These are phyloP conservation scores for Clarias macrocephalus DNA, from an alignment of 2,113 vertebrate species.

Conservation along the genomic window DNA sequence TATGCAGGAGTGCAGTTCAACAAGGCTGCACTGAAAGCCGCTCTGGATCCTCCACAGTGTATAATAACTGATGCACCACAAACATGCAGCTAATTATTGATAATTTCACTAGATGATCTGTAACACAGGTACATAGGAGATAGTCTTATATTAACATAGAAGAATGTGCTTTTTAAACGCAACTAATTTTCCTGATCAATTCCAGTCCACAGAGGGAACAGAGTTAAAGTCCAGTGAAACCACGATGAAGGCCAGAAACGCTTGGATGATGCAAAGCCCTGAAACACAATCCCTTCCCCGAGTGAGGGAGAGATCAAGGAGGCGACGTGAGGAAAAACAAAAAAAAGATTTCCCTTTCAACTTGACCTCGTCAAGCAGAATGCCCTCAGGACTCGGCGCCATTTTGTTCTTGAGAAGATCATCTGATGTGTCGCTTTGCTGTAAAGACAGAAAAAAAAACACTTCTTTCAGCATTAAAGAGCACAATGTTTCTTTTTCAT, in stretches of 20 bases:
- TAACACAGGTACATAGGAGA: conserved; percentile 36
- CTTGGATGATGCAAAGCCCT: conserved; percentile 57
- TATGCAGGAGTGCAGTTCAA: neutral
- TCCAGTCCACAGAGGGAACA: conserved; percentile 43
- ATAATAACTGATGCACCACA: neutral
- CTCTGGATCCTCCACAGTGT: neutral
- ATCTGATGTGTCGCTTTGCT: conserved; percentile 31
- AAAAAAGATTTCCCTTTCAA: conserved; percentile 36
- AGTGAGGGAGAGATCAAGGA: conserved; percentile 46
- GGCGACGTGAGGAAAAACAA: conserved; percentile 34
- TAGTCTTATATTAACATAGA: conserved; percentile 19
- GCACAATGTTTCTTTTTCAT: conserved; percentile 8
- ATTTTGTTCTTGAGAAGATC: conserved; percentile 35
- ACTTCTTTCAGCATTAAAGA: conserved; percentile 26
- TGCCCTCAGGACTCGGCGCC: conserved; percentile 1
- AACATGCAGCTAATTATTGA: conserved; percentile 34
- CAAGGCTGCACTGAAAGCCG: neutral
- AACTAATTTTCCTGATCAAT: conserved; percentile 38
- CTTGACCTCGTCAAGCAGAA: conserved; percentile 24
- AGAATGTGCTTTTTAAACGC: conserved; percentile 45
- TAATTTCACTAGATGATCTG: conserved; percentile 44
- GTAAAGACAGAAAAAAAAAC: conserved; percentile 19
- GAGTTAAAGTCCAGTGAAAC: conserved; percentile 35
- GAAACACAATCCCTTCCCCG: conserved; percentile 51
- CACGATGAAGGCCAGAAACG: conserved; percentile 4